phyloP scores from a whole-genome alignment of 2,113 vertebrate species.

The Collichthys lucidus region DNA sequence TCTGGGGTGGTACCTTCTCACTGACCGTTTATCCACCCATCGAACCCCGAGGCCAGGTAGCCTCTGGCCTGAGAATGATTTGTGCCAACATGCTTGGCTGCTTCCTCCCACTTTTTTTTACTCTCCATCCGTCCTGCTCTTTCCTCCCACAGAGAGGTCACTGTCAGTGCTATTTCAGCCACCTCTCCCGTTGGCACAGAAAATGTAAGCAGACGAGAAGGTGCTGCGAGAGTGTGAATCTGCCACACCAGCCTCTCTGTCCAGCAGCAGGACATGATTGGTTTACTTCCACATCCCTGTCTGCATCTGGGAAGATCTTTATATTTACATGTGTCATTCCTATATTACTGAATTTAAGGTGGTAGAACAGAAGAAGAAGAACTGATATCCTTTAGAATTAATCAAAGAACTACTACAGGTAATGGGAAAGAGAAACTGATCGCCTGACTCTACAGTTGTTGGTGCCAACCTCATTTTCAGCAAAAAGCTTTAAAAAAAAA shows the following conservation, averaged over 20 bases:
- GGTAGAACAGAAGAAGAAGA: background rate
- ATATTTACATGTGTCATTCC: background rate
- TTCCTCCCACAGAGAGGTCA: constrained; percentile 40
- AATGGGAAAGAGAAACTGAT: background rate
- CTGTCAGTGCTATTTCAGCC: background rate
- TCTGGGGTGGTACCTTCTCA: background rate
- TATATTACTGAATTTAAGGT: background rate
- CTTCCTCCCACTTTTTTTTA: constrained; percentile 12
- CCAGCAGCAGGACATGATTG: constrained; percentile 16
- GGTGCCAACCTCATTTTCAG: background rate
- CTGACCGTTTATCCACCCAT: background rate
- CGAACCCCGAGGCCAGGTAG: constrained; percentile 36
- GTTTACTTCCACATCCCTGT: background rate
- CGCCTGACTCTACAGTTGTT: too few species aligned
- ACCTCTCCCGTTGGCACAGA: background rate
- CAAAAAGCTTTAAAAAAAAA: background rate
- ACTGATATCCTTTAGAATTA: background rate
- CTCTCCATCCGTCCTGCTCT: constrained; percentile 4
- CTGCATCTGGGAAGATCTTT: background rate
- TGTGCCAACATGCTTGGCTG: constrained; percentile 29
- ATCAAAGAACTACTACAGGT: background rate
- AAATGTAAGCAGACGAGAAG: background rate
- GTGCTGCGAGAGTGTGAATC: background rate
- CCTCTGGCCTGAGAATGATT: constrained; percentile 40
- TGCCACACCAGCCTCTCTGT: background rate